These are phyloP conservation scores for Notamacropus eugenii DNA, from an alignment of 2,797 vertebrate species.

Conservation along the genomic window DNA sequence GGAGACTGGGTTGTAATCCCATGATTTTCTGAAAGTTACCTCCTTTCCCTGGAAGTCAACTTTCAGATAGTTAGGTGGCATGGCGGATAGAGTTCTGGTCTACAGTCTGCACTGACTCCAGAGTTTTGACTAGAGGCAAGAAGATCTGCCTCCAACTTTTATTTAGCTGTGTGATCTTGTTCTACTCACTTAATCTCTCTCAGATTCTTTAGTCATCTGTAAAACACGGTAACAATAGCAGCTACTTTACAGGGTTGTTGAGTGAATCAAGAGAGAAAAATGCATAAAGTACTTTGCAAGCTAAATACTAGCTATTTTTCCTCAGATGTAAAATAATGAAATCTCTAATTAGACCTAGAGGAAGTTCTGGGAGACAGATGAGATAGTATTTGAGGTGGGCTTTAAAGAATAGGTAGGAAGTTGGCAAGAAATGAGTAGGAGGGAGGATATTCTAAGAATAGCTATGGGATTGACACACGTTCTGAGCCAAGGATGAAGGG, in stretches of 20 bases:
- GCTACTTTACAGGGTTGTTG: not conserved
- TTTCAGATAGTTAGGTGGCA: not conserved
- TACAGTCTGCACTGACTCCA: not conserved
- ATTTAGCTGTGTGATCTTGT: not conserved
- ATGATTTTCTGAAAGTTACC: not conserved
- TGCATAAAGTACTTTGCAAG: not conserved
- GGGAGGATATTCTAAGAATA: not conserved
- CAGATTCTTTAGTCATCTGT: conserved; percentile 18
- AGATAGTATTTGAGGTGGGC: not conserved
- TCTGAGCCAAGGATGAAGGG: not conserved
- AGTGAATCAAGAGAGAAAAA: conserved; percentile 20
- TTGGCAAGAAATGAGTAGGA: not conserved
- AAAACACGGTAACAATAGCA: not conserved
- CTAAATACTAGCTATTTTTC: not conserved
- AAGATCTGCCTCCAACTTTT: not conserved
- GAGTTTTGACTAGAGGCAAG: no score
- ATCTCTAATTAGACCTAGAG: not conserved
- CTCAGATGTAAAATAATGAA: conserved; percentile 25
- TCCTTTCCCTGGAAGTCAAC: not conserved
- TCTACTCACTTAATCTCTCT: not conserved
- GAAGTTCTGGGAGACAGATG: not conserved
- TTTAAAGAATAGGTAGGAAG: not conserved
- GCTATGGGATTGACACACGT: not conserved
- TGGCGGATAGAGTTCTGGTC: no score
- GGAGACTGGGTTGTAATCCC: not conserved